These are phyloP conservation scores for Sus scrofa DNA, from an alignment of 2,113 vertebrate genomes.

Conservation along the genomic window DNA sequence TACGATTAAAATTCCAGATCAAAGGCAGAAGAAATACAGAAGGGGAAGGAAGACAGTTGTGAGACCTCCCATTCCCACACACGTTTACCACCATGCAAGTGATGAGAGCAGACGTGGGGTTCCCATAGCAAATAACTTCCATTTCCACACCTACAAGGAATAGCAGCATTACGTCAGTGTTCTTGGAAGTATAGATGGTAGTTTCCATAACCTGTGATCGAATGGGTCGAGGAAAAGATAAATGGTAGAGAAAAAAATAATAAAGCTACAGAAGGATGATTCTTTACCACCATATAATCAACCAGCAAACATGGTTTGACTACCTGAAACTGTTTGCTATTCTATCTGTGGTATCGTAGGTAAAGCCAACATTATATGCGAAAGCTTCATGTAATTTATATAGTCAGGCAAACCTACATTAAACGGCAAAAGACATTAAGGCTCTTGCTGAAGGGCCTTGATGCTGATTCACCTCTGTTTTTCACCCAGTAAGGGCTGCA, in stretches of 20 bases:
- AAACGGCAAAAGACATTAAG: neutral
- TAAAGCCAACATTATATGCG: neutral
- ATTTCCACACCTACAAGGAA: neutral
- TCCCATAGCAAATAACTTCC: conserved; percentile 4
- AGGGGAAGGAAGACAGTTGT: neutral
- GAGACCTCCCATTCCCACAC: neutral
- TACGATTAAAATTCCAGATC: conserved; percentile 69
- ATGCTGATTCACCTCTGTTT: neutral
- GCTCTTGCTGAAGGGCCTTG: neutral
- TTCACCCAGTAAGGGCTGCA: neutral
- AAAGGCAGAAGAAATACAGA: conserved; percentile 64
- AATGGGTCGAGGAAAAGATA: neutral
- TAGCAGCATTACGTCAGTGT: neutral
- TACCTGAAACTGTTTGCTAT: neutral
- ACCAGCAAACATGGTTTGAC: conserved; percentile 5
- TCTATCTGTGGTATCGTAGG: neutral
- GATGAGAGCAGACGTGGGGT: neutral
- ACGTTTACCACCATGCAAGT: neutral
- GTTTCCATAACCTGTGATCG: neutral
- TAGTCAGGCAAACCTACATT: neutral
- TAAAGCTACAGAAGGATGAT: neutral
- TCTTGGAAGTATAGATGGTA: neutral
- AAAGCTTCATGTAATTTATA: neutral
- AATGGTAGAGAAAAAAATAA: conserved; percentile 55
- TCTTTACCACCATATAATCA: neutral